Percentiles rank a stretch among this genome's conserved stretches.
Evolutionary conservation across 2,113 vertebrate genomes (phyloP).

Genomic region (Cygnus buccinator): DNA sequence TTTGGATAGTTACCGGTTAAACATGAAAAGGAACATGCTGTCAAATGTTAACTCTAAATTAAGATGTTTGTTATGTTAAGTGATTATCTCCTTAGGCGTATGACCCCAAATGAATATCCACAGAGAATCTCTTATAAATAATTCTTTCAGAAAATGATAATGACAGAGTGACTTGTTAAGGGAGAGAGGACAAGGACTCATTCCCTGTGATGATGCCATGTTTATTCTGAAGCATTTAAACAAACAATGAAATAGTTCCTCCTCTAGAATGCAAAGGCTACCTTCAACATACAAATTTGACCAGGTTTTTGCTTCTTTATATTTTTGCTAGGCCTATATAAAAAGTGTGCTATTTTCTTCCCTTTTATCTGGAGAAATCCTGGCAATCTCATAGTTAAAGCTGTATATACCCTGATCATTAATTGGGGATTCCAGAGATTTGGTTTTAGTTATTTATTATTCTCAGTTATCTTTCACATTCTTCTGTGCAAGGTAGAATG

Average conservation of each 20-base stretch:
- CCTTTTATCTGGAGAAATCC: background rate
- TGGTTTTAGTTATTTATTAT: background rate
- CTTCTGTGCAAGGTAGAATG: background rate
- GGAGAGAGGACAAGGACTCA: background rate
- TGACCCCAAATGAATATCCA: background rate
- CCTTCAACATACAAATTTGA: background rate
- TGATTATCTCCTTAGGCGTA: background rate
- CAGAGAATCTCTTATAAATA: slow-evolving; percentile 43
- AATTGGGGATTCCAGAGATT: background rate
- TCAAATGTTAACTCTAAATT: background rate
- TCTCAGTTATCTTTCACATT: background rate
- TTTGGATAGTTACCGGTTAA: slow-evolving; percentile 17
- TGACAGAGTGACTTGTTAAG: background rate
- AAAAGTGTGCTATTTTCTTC: background rate
- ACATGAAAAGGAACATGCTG: background rate
- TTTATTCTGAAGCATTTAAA: background rate
- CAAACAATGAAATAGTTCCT: background rate
- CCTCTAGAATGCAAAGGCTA: background rate
- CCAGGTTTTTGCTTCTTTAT: background rate
- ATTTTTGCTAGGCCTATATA: background rate
- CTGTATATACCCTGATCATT: background rate
- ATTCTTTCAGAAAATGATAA: slow-evolving; percentile 33
- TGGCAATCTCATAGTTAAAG: background rate
- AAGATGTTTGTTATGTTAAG: slow-evolving; percentile 27
- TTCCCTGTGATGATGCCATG: background rate